These are phyloP conservation scores for Alca torda DNA, from an alignment of 2,797 vertebrate species.

Conservation along the genomic window DNA sequence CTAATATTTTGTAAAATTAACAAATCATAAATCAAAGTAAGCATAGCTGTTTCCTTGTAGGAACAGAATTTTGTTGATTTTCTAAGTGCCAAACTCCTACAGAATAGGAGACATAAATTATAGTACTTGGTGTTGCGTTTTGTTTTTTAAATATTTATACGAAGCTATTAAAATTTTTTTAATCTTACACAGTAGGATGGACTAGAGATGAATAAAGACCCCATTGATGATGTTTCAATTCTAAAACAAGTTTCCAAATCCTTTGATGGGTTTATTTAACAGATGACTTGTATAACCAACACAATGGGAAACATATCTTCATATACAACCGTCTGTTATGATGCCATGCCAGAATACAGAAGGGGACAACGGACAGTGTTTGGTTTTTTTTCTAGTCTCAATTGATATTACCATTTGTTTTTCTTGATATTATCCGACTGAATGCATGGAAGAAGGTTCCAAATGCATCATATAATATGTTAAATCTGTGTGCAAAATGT, in stretches of 20 bases:
- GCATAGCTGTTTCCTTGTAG: not conserved
- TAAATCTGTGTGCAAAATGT: not conserved
- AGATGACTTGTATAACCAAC: not conserved
- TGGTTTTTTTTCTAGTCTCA: not conserved
- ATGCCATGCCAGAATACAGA: not conserved
- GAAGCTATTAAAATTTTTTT: constrained; percentile 36
- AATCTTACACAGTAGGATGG: not conserved
- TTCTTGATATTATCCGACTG: not conserved
- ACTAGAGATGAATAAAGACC: constrained; percentile 12
- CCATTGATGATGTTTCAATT: not conserved
- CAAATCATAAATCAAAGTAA: not conserved
- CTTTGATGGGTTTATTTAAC: constrained; percentile 12
- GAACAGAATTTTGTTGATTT: not conserved
- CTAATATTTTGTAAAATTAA: constrained; percentile 10
- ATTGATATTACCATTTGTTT: not conserved
- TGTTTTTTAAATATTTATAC: not conserved
- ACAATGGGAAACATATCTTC: not conserved
- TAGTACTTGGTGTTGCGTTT: not conserved
- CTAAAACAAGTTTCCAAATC: constrained; percentile 27
- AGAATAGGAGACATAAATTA: not conserved
- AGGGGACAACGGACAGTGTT: not conserved
- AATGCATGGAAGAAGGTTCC: not conserved
- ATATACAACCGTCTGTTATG: not conserved
- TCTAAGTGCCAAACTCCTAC: not conserved
- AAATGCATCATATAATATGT: not conserved